Evolutionary conservation across 2,113 vertebrate genomes (phyloP).

Genomic region (Athene cunicularia): DNA sequence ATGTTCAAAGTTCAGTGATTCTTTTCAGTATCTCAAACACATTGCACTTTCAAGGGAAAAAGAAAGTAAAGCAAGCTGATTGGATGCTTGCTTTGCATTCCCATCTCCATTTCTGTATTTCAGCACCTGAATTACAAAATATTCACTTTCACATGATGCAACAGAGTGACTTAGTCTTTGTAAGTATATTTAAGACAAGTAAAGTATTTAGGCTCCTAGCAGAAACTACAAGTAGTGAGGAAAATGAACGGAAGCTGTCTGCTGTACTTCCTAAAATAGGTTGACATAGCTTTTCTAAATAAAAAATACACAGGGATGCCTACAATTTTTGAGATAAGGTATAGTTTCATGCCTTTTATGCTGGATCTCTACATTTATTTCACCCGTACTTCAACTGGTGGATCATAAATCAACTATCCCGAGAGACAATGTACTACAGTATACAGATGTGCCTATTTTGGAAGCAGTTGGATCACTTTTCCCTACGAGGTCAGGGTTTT

Average conservation of each 20-base stretch:
- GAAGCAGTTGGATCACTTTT: slow-evolving; percentile 54
- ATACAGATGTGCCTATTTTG: slow-evolving; percentile 61
- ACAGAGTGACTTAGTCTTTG: not conserved
- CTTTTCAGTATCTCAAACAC: not conserved
- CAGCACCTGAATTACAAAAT: not conserved
- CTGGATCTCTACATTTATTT: not conserved
- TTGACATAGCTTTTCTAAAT: not conserved
- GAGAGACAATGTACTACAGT: slow-evolving; percentile 36
- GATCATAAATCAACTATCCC: not conserved
- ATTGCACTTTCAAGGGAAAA: not conserved
- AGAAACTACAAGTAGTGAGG: not conserved
- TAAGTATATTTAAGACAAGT: not conserved
- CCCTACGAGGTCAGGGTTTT: slow-evolving; percentile 41
- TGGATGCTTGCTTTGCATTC: not conserved
- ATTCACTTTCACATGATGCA: not conserved
- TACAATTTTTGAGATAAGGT: not conserved
- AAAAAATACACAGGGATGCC: not conserved
- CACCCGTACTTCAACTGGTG: not conserved
- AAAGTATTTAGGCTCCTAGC: not conserved
- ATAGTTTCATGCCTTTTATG: not conserved
- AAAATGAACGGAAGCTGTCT: not conserved
- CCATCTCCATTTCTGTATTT: not conserved
- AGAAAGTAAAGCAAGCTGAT: not conserved
- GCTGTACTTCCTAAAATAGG: not conserved
- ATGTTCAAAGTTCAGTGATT: not conserved